These are phyloP conservation scores for Lagenorhynchus albirostris DNA, from an alignment of 2,113 vertebrate species.

Conservation along the genomic window DNA sequence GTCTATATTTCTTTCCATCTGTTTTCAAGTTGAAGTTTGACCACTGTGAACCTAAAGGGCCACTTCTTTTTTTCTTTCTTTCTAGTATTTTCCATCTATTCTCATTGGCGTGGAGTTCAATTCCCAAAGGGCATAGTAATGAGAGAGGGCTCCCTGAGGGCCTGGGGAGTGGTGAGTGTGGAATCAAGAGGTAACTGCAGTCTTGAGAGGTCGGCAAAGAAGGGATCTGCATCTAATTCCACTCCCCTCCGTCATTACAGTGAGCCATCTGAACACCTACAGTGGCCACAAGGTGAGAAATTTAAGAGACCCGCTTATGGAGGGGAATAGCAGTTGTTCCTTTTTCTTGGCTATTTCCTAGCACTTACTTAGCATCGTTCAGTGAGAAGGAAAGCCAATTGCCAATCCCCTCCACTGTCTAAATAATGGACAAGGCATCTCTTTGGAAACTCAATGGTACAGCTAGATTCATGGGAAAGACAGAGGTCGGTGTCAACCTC, in stretches of 20 bases:
- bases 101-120: neutral
- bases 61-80: neutral
- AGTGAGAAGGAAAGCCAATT: neutral
- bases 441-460: neutral
- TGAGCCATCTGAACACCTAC: neutral
- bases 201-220: neutral
- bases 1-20: neutral
- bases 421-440: neutral
- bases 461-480: neutral
- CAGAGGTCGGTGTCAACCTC: neutral
- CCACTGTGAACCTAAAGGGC: neutral
- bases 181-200: neutral
- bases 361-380: neutral
- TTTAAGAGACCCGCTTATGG: neutral
- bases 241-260: neutral
- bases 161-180: neutral
- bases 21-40: constrained; percentile 32
- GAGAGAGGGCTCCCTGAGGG: neutral
- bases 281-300: neutral
- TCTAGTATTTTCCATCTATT: neutral
- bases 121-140: neutral
- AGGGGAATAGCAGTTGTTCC: neutral
- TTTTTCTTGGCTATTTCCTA: neutral
- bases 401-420: neutral
- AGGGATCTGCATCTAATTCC: neutral